Evolutionary conservation across 2,797 vertebrate genomes (phyloP).

Genomic region (Manis pentadactyla): DNA sequence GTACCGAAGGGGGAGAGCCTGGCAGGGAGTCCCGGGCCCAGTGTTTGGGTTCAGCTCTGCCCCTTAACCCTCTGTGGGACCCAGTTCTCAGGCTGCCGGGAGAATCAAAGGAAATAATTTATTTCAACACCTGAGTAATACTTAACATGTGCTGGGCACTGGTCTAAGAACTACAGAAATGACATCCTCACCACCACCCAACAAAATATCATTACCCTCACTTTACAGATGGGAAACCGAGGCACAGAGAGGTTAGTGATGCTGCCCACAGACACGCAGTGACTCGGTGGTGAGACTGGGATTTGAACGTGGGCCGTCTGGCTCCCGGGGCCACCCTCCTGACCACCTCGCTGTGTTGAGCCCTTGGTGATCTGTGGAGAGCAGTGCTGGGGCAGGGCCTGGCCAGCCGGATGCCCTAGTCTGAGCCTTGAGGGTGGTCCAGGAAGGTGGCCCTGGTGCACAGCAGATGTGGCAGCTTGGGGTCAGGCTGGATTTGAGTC

Average conservation of each 20-base stretch:
- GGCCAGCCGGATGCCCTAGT: not conserved
- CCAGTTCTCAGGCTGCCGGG: not conserved
- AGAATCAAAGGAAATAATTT: not conserved
- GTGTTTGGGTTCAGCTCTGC: not conserved
- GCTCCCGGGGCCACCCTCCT: too few relatives aligned
- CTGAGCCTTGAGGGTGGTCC: not conserved
- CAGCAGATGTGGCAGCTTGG: not conserved
- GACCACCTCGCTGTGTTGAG: not conserved
- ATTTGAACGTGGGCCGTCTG: not conserved
- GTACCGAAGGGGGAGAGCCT: not conserved
- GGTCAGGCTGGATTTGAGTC: not conserved
- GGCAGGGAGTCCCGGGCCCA: not conserved
- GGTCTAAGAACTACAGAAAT: not conserved
- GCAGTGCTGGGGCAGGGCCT: not conserved
- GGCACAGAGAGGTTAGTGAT: not conserved
- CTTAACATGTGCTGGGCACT: not conserved
- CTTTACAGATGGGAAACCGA: not conserved
- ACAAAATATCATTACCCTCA: not conserved
- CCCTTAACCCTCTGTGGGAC: not conserved
- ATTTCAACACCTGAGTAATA: not conserved
- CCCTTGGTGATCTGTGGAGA: too few relatives aligned
- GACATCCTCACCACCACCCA: not conserved
- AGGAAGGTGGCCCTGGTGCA: not conserved
- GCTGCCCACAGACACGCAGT: not conserved
- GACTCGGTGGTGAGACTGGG: not conserved